A percentile compares a stretch with the other conserved stretches of the same genome.
Conservation (phyloP, 2,888 invertebrate species). For the Mythimna lalbum region DNA sequence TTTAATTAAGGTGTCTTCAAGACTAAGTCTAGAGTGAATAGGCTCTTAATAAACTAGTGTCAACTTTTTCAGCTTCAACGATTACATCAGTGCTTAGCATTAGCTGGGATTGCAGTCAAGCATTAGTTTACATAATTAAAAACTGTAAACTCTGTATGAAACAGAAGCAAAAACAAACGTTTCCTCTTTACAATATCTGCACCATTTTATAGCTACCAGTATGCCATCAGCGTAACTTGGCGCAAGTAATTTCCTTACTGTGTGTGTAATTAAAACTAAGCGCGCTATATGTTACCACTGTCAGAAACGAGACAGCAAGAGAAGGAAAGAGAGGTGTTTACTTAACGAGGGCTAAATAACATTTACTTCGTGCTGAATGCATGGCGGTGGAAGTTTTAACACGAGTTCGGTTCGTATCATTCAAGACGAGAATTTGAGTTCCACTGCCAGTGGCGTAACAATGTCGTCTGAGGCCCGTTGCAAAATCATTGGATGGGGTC, state of each 20-base stretch:
- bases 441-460: constrained; percentile 45
- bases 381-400: constrained; percentile 69
- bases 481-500: too few relatives aligned
- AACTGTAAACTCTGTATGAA: background rate
- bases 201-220: constrained; percentile 54
- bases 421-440: constrained; percentile 62
- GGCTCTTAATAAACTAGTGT: too few relatives aligned
- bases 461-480: too few relatives aligned
- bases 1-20: too few relatives aligned
- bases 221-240: constrained; percentile 63
- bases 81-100: too few relatives aligned
- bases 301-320: constrained; percentile 65
- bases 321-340: constrained; percentile 67
- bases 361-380: constrained; percentile 78
- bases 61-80: too few relatives aligned
- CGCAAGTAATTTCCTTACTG: constrained; percentile 75
- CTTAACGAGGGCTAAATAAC: constrained; percentile 82
- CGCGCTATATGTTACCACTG: constrained; percentile 75
- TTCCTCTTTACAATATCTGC: constrained; percentile 17
- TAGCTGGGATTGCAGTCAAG: too few relatives aligned
- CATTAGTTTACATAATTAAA: too few relatives aligned
- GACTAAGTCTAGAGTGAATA: too few relatives aligned
- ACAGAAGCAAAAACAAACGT: constrained; percentile 12
- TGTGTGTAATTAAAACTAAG: constrained; percentile 84
- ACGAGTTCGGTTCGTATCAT: constrained; percentile 61